These are phyloP conservation scores for Telenomus remus DNA, from an alignment of 1,140 invertebrate species.

Conservation along the genomic window DNA sequence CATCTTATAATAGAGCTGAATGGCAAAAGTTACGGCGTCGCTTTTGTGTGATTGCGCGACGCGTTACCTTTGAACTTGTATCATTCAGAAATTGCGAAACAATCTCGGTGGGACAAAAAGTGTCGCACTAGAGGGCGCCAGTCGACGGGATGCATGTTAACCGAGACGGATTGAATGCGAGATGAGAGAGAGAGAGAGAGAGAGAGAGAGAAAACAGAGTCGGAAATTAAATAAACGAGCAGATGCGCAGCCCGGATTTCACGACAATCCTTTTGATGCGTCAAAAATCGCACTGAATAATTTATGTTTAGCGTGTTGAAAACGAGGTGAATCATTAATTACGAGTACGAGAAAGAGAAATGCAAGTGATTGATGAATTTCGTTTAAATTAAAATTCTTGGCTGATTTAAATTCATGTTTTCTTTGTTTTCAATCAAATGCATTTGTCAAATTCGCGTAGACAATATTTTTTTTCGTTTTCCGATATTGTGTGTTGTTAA, in stretches of 20 bases:
- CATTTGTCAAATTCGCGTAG: too few relatives aligned
- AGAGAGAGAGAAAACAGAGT: constrained; percentile 6
- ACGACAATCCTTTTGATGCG: constrained; percentile 38
- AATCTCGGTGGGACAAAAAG: constrained; percentile 9
- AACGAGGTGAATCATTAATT: constrained; percentile 24
- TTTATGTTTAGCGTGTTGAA: constrained; percentile 21
- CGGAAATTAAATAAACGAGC: constrained; percentile 43
- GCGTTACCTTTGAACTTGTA: neutral
- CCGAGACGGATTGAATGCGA: constrained; percentile 12
- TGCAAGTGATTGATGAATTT: neutral
- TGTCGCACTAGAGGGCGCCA: constrained; percentile 4
- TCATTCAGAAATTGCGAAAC: constrained; percentile 34
- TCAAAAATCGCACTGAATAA: constrained; percentile 44
- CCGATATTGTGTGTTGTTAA: too few relatives aligned
- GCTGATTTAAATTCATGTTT: too few relatives aligned
- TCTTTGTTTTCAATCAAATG: too few relatives aligned
- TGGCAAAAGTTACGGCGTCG: too few relatives aligned
- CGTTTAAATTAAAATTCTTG: too few relatives aligned
- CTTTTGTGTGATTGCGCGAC: too few relatives aligned
- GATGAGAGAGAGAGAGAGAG: constrained; percentile 16
- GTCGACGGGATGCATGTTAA: constrained; percentile 11
- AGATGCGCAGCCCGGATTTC: constrained; percentile 28
- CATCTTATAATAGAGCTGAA: too few relatives aligned
- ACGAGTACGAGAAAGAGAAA: neutral
- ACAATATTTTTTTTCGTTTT: too few relatives aligned